These are phyloP conservation scores for Falco naumanni DNA, from an alignment of 2,797 vertebrate species.

Conservation along the genomic window DNA sequence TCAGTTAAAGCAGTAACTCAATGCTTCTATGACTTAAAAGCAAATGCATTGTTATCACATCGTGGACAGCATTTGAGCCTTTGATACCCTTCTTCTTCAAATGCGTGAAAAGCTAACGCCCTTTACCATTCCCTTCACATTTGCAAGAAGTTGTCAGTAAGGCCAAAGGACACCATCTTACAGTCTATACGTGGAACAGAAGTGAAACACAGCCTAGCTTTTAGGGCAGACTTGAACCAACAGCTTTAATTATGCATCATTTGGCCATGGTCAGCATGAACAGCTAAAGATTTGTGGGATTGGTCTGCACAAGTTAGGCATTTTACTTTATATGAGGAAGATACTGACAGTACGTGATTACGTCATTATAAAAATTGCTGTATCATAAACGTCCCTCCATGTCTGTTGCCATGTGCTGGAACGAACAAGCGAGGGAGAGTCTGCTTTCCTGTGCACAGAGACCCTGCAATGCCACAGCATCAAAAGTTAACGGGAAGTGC, in stretches of 20 bases:
- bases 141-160: not conserved
- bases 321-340: not conserved
- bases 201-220: not conserved
- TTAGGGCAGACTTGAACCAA: not conserved
- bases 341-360: not conserved
- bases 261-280: not conserved
- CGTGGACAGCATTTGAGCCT: not conserved
- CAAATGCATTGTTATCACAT: not conserved
- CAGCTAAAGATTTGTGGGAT: not conserved
- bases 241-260: not conserved
- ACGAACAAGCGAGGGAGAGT: not conserved
- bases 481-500: not conserved
- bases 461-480: not conserved
- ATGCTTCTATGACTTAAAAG: not conserved
- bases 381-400: not conserved
- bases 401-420: not conserved
- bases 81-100: not conserved
- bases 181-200: not conserved
- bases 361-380: not conserved
- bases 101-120: not conserved
- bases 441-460: not conserved
- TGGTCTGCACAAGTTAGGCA: not conserved
- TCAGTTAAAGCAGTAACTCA: not conserved
- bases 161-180: not conserved
- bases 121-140: not conserved